Conservation (phyloP, 2,113 vertebrate species). For the Phyllostomus discolor region DNA sequence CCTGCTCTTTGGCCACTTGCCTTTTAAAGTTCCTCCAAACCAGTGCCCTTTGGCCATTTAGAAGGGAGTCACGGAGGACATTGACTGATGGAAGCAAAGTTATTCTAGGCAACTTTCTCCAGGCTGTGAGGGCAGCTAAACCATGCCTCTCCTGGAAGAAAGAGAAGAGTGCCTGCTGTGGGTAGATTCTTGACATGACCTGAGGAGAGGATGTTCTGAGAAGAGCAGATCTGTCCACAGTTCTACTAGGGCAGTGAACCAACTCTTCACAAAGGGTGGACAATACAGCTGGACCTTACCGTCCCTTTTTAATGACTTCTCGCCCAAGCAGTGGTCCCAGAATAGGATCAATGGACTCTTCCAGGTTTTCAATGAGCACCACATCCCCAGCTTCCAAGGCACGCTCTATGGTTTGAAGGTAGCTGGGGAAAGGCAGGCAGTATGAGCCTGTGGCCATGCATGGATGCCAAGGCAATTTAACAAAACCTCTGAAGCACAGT, state of each 20-base stretch:
- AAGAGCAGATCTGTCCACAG: neutral
- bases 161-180: neutral
- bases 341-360: conserved; percentile 92
- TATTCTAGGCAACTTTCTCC: neutral
- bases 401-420: conserved; percentile 88
- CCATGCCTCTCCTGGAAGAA: neutral
- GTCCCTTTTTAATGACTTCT: conserved; percentile 95
- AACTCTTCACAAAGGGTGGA: neutral
- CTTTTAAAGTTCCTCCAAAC: neutral
- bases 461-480: neutral
- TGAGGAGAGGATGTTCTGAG: neutral
- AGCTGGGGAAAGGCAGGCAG: conserved; percentile 78
- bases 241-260: rapidly evolving
- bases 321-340: conserved; percentile 91
- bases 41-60: neutral
- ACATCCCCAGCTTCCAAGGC: conserved; percentile 88
- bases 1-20: neutral
- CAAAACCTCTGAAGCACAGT: neutral
- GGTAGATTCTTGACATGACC: neutral
- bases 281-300: conserved; percentile 76
- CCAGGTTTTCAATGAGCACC: conserved; percentile 94
- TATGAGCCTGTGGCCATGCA: neutral
- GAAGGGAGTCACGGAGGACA: neutral
- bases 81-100: neutral
- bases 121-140: neutral